phyloP scores from a whole-genome alignment of 2,888 invertebrate genomes.

The Drosophila dives region DNA sequence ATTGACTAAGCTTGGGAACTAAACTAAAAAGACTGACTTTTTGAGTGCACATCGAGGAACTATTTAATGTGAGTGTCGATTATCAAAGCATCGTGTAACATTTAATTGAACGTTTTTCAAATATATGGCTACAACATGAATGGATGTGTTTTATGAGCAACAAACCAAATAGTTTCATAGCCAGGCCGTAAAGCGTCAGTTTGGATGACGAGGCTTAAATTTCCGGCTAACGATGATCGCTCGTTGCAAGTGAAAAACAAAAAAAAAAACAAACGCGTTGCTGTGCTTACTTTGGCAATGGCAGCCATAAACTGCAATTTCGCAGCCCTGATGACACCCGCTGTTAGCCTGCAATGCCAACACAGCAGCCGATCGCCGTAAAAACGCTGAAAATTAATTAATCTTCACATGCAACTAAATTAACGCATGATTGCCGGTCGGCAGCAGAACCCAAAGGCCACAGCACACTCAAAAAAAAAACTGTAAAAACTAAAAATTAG shows the following conservation, averaged over 20 bases:
- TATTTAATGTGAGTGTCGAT: background rate
- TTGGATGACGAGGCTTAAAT: conserved; percentile 37
- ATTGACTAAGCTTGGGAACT: background rate
- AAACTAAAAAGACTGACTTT: background rate
- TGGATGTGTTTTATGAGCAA: conserved; percentile 51
- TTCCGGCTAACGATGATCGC: conserved; percentile 33
- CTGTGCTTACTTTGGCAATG: conserved; percentile 51
- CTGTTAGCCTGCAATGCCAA: conserved; percentile 48
- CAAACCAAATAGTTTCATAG: conserved; percentile 56
- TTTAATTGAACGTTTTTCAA: conserved; percentile 28
- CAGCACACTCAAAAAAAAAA: background rate
- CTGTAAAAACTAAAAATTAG: background rate
- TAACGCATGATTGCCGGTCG: conserved; percentile 77
- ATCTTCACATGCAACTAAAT: conserved; percentile 81
- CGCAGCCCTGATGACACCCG: conserved; percentile 73
- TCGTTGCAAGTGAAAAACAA: conserved; percentile 1
- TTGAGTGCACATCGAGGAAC: background rate
- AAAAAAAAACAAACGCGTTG: conserved; percentile 8
- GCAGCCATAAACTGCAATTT: conserved; percentile 67
- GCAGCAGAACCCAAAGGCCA: conserved; percentile 25
- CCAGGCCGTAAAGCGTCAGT: conserved; percentile 53
- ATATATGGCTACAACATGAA: conserved; percentile 22
- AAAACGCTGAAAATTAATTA: conserved; percentile 79
- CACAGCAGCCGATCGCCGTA: conserved; percentile 48
- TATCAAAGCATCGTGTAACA: conserved; percentile 2